Conservation (phyloP, 2,888 invertebrate species). For the Drosophila monieri region DNA sequence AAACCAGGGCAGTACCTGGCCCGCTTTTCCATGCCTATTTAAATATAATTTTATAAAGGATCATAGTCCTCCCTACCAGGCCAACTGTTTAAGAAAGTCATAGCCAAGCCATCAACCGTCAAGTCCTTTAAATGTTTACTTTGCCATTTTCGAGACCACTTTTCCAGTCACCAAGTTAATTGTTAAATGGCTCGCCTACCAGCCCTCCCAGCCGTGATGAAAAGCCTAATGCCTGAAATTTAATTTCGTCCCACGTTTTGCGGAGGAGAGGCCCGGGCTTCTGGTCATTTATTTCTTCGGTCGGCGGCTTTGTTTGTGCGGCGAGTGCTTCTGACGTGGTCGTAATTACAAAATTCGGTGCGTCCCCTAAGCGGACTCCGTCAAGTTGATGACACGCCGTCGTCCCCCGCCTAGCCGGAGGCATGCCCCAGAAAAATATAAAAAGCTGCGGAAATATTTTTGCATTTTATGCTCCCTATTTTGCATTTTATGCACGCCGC, state of each 20-base stretch:
- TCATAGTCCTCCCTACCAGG: background rate
- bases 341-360: constrained; percentile 69
- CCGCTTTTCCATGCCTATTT: too few relatives aligned
- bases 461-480: constrained; percentile 55
- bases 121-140: background rate
- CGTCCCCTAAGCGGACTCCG: constrained; percentile 50
- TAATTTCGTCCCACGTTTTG: constrained; percentile 53
- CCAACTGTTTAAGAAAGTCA: background rate
- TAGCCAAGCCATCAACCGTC: background rate
- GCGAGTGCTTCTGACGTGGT: constrained; percentile 70
- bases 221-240: constrained; percentile 57
- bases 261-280: constrained; percentile 34
- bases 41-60: too few relatives aligned
- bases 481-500: constrained; percentile 53
- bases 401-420: background rate
- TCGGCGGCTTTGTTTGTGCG: constrained; percentile 57
- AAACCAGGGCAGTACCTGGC: background rate
- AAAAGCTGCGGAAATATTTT: constrained; percentile 30
- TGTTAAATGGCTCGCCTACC: background rate
- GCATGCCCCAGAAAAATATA: constrained; percentile 2
- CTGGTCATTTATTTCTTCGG: constrained; percentile 72
- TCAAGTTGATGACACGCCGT: constrained; percentile 54
- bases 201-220: background rate
- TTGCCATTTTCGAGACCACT: background rate
- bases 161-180: constrained; percentile 3